Evolutionary conservation across 1,140 invertebrate genomes (phyloP).

Genomic region (Popillia japonica): DNA sequence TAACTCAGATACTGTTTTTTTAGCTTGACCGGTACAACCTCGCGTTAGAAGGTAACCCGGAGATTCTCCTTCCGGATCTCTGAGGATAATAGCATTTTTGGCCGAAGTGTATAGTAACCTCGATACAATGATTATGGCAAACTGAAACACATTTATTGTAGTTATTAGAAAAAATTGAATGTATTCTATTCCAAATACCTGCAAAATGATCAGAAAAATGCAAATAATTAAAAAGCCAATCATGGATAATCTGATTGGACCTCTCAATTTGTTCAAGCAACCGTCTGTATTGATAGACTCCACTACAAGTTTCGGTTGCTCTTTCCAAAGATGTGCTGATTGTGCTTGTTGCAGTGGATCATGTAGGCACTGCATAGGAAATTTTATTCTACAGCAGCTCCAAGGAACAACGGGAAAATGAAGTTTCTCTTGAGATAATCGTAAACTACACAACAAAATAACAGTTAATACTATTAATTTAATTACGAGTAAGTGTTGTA

Average conservation of each 20-base stretch:
- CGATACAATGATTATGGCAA: constrained; percentile 45
- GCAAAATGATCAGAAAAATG: constrained; percentile 40
- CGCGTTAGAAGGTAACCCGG: constrained; percentile 58
- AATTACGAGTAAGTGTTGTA: too few species aligned
- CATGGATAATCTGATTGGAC: constrained; percentile 49
- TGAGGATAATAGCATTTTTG: constrained; percentile 56
- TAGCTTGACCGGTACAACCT: constrained; percentile 41
- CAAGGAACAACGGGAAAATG: constrained; percentile 53
- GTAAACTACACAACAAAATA: constrained; percentile 39
- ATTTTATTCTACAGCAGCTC: constrained; percentile 58
- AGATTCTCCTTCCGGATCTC: constrained; percentile 49
- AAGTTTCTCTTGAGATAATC: constrained; percentile 41
- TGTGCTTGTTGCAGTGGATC: constrained; percentile 57
- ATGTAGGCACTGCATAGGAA: constrained; percentile 58
- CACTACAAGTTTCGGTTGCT: constrained; percentile 50
- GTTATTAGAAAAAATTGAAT: not conserved
- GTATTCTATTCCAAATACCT: constrained; percentile 22
- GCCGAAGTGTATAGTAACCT: constrained; percentile 57
- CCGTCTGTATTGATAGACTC: constrained; percentile 55
- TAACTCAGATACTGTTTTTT: constrained; percentile 41
- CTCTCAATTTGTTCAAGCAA: constrained; percentile 52
- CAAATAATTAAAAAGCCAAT: constrained; percentile 41
- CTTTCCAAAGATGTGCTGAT: constrained; percentile 54
- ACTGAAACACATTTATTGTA: constrained; percentile 30
- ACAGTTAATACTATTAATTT: too few species aligned